Evolutionary conservation across 1,140 invertebrate species (phyloP).

Genomic region (Adoxophyes honmai): DNA sequence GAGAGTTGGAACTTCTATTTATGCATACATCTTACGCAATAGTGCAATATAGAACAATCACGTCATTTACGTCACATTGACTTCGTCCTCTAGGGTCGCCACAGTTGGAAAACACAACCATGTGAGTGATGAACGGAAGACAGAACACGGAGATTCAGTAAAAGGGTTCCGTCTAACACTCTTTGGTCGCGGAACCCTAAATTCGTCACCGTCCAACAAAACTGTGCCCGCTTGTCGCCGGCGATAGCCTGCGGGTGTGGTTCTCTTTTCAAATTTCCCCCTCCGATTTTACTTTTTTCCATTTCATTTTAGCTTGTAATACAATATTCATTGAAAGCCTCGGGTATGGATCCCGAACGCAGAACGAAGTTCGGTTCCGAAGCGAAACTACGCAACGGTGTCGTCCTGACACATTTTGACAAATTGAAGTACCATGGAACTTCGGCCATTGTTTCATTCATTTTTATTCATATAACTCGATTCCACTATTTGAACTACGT

Average conservation of each 20-base stretch:
- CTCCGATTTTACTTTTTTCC: slow-evolving; percentile 34
- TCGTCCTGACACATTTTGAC: slow-evolving; percentile 49
- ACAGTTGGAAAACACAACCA: no score
- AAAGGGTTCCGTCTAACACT: no score
- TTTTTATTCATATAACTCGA: slow-evolving; percentile 59
- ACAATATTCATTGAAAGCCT: slow-evolving; percentile 42
- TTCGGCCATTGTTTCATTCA: slow-evolving; percentile 41
- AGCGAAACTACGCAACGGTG: slow-evolving; percentile 32
- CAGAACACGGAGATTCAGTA: no score
- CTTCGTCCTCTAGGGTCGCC: no score
- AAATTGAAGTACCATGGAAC: slow-evolving; percentile 48
- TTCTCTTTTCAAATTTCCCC: slow-evolving; percentile 31
- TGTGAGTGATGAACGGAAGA: no score
- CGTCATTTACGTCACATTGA: no score
- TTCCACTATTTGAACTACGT: slow-evolving; percentile 56
- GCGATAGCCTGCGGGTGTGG: slow-evolving; percentile 30
- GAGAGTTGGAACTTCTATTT: no score
- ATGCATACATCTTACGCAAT: no score
- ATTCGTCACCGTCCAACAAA: slow-evolving; percentile 20
- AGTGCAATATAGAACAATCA: no score
- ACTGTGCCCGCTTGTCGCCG: slow-evolving; percentile 23
- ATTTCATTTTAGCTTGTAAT: slow-evolving; percentile 33
- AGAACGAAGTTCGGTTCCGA: slow-evolving; percentile 13
- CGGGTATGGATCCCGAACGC: slow-evolving; percentile 26
- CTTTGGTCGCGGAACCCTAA: no score